These are phyloP conservation scores for Mustelus asterias DNA, from an alignment of 2,113 vertebrate genomes.

Conservation along the genomic window DNA sequence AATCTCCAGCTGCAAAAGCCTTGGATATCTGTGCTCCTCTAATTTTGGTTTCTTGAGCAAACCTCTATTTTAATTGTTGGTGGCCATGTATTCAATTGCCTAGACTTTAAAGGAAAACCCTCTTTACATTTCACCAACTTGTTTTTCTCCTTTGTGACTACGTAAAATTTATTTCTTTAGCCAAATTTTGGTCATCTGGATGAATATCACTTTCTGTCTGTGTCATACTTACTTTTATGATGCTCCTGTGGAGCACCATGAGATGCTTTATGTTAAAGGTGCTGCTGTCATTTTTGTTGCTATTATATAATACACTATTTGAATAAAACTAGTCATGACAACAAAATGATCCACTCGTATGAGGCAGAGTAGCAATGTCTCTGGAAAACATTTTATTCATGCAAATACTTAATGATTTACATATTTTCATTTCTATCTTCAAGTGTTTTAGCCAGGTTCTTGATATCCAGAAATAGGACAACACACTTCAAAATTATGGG, in stretches of 20 bases:
- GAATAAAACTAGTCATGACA: background rate
- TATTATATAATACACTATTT: background rate
- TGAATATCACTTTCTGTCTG: too few species aligned
- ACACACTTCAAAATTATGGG: background rate
- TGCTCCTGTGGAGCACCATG: background rate
- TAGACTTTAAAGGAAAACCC: too few species aligned
- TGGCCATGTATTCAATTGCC: too few species aligned
- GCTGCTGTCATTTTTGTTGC: background rate
- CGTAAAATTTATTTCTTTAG: background rate
- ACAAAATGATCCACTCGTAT: background rate
- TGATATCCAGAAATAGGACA: background rate
- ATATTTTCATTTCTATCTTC: background rate
- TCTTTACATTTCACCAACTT: too few species aligned
- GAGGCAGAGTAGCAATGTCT: background rate
- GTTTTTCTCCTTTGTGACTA: too few species aligned
- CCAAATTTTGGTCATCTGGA: too few species aligned
- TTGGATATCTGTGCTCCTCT: too few species aligned
- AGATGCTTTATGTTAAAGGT: background rate
- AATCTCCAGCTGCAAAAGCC: too few species aligned
- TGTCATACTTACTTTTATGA: background rate
- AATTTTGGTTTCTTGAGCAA: too few species aligned
- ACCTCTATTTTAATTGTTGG: too few species aligned
- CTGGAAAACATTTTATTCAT: conserved; percentile 21
- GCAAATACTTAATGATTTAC: background rate
- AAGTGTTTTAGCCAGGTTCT: background rate